Evolutionary conservation across 2,888 invertebrate species (phyloP).

Genomic region (Linnaemya tessellans): DNA sequence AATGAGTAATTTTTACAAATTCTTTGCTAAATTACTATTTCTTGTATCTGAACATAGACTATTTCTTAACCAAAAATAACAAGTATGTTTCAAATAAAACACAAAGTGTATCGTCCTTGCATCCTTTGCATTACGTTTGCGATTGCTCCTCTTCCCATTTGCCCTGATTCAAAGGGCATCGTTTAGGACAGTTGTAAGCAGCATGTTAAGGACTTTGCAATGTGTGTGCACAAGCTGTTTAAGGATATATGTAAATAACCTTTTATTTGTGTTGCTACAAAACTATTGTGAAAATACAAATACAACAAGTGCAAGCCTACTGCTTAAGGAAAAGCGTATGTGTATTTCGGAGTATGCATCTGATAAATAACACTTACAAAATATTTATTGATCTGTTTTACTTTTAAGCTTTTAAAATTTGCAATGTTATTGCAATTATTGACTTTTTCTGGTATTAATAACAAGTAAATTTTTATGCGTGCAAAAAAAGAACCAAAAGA

Average conservation of each 20-base stretch:
- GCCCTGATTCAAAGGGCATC: not conserved
- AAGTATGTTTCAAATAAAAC: too few relatives aligned
- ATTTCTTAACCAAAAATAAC: too few relatives aligned
- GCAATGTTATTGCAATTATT: not conserved
- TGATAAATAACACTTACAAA: not conserved
- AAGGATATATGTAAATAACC: not conserved
- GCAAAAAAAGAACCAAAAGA: not conserved
- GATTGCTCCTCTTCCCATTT: not conserved
- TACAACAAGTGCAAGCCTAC: not conserved
- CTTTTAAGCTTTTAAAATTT: not conserved
- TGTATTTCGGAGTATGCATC: not conserved
- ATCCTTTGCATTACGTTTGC: not conserved
- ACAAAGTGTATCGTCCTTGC: too few relatives aligned
- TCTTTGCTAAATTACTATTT: too few relatives aligned
- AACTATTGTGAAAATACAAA: not conserved
- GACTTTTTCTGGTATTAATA: not conserved
- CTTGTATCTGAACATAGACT: too few relatives aligned
- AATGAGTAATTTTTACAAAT: too few relatives aligned
- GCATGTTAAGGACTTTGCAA: not conserved
- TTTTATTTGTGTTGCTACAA: constrained; percentile 1
- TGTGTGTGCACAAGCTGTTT: not conserved
- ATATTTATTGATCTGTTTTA: not conserved
- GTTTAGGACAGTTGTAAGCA: not conserved
- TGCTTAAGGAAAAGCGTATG: not conserved
- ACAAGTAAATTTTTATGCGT: not conserved